These are phyloP conservation scores for Catharus minimus DNA, from an alignment of 2,113 vertebrate species.

Conservation along the genomic window DNA sequence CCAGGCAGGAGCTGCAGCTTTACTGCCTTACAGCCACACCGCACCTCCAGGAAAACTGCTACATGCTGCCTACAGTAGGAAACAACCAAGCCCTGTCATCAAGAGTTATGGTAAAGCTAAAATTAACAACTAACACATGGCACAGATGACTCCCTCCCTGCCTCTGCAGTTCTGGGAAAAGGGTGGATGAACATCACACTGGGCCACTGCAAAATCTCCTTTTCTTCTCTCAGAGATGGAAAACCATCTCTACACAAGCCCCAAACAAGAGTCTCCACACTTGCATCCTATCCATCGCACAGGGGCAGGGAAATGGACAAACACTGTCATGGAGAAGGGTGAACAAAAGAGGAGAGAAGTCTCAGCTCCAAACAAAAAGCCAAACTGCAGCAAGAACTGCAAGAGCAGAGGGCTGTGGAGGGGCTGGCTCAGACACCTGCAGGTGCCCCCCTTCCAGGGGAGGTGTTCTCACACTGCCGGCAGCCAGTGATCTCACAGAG, in stretches of 20 bases:
- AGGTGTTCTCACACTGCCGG: not conserved
- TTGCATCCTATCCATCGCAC: not conserved
- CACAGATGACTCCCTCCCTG: constrained; percentile 45
- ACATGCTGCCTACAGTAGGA: constrained; percentile 51
- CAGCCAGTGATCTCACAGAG: not conserved
- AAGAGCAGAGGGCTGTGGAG: not conserved
- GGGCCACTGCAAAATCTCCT: not conserved
- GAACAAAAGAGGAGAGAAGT: not conserved
- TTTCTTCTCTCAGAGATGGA: not conserved
- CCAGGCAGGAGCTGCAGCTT: constrained; percentile 6
- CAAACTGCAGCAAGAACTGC: not conserved
- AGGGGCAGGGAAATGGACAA: not conserved
- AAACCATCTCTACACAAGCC: not conserved
- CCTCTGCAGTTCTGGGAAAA: not conserved
- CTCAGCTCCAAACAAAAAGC: not conserved
- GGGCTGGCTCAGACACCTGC: accelerated
- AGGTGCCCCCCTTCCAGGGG: not conserved
- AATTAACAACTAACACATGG: constrained; percentile 60
- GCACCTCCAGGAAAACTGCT: constrained; percentile 38
- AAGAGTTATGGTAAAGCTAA: constrained; percentile 53
- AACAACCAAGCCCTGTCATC: constrained; percentile 57
- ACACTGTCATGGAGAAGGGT: not conserved
- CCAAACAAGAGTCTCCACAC: not conserved
- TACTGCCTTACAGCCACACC: not conserved
- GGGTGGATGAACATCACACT: accelerated